A percentile compares a stretch with the other conserved stretches of the same genome.
phyloP scores from a whole-genome alignment of 2,888 invertebrate genomes.

The Isoperla grammatica region DNA sequence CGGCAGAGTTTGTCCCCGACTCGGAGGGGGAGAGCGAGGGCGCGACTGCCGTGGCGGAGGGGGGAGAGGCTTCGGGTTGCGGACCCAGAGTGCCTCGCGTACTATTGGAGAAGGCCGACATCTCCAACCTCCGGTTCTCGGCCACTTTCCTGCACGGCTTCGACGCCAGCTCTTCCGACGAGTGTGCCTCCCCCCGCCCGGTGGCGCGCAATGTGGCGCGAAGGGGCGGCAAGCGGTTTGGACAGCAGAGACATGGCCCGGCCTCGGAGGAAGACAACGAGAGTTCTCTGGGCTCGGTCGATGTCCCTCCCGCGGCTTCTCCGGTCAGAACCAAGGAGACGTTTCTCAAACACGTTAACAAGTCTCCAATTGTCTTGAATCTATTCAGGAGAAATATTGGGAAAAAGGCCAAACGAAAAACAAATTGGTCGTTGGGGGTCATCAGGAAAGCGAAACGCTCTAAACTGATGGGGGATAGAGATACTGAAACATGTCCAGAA shows the following conservation, averaged over 20 bases:
- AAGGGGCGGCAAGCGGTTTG: not conserved
- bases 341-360: not conserved
- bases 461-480: not conserved
- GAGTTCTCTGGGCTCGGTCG: not conserved
- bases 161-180: not conserved
- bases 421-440: conserved; percentile 38
- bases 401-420: conserved; percentile 38
- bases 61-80: not conserved
- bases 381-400: not conserved
- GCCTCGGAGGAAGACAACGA: not conserved
- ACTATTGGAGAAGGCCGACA: conserved; percentile 21
- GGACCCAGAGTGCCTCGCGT: conserved; percentile 7
- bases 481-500: not conserved
- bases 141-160: too few relatives aligned
- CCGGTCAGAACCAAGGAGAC: too few relatives aligned
- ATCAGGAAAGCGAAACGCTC: conserved; percentile 19
- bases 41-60: not conserved
- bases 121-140: not conserved
- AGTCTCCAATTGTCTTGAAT: conserved; percentile 13
- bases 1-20: not conserved
- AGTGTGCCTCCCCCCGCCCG: not conserved
- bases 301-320: not conserved
- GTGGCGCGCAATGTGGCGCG: not conserved
- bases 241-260: not conserved
- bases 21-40: not conserved